Conservation (phyloP, 2,888 invertebrate genomes). For the Odontocolon sp. region DNA sequence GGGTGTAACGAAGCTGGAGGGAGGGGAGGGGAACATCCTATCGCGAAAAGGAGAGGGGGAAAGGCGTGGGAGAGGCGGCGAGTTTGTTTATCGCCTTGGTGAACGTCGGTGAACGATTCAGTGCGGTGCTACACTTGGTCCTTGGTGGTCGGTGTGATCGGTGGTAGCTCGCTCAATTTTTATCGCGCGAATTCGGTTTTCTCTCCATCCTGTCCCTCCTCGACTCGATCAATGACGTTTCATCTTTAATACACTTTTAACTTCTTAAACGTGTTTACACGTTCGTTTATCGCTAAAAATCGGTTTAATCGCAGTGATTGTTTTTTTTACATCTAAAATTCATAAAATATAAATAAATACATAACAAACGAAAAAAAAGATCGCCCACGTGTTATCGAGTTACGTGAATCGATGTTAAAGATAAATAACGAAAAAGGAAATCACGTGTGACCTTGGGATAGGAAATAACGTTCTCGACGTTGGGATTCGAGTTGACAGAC, state of each 20-base stretch:
- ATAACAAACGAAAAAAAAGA: neutral
- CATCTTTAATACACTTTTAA: constrained; percentile 15
- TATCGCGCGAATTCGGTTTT: constrained; percentile 56
- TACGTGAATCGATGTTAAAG: too few relatives aligned
- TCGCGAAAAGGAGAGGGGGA: constrained; percentile 54
- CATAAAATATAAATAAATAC: too few relatives aligned
- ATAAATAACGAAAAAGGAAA: too few relatives aligned
- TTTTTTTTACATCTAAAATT: neutral
- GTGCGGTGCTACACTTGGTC: constrained; percentile 76
- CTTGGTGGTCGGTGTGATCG: constrained; percentile 69
- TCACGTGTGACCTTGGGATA: too few relatives aligned
- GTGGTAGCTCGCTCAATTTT: constrained; percentile 56
- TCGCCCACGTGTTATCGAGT: constrained; percentile 38
- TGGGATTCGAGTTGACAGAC: too few relatives aligned
- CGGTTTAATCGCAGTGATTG: constrained; percentile 14
- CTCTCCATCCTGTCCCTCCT: too few relatives aligned
- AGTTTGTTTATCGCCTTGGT: constrained; percentile 79
- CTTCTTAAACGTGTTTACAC: constrained; percentile 4
- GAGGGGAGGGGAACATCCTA: constrained; percentile 7
- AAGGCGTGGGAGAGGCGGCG: constrained; percentile 72
- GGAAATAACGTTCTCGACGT: too few relatives aligned
- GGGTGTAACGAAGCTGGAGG: constrained; percentile 2
- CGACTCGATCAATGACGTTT: constrained; percentile 19
- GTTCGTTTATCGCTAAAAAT: neutral
- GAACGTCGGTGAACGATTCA: constrained; percentile 61